Conservation (phyloP, 2,888 invertebrate species). For the Phlogophora meticulosa region DNA sequence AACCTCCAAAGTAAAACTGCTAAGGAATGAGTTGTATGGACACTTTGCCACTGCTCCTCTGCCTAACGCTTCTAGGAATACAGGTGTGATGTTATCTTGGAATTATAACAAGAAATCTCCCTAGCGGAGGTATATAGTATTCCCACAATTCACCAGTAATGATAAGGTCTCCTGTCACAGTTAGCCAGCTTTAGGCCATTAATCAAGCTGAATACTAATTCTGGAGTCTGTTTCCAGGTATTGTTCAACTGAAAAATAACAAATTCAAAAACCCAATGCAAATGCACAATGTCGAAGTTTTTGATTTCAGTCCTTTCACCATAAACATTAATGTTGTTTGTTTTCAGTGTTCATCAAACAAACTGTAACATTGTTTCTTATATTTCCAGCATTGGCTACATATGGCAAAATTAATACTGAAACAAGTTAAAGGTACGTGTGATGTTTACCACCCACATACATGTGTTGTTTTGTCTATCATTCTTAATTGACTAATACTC, state of each 20-base stretch:
- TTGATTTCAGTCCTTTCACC: too few relatives aligned
- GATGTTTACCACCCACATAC: not conserved
- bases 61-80: too few relatives aligned
- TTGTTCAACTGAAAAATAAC: not conserved
- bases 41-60: too few relatives aligned
- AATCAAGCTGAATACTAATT: not conserved
- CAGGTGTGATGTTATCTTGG: too few relatives aligned
- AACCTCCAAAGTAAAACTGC: too few relatives aligned
- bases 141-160: too few relatives aligned
- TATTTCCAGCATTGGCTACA: slow-evolving; percentile 97
- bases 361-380: slow-evolving; percentile 9
- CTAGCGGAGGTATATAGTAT: too few relatives aligned
- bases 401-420: slow-evolving; percentile 96
- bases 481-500: slow-evolving; percentile 11
- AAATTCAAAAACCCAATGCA: not conserved
- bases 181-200: not conserved
- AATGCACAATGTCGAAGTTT: too few relatives aligned
- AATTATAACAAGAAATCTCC: too few relatives aligned
- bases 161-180: not conserved
- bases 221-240: too few relatives aligned
- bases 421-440: slow-evolving; percentile 96
- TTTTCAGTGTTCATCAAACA: not conserved
- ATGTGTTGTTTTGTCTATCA: slow-evolving; percentile 11
- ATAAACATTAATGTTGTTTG: not conserved
- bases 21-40: too few relatives aligned